A percentile compares a stretch with the other conserved stretches of the same genome.
Conservation (phyloP, 2,888 invertebrate genomes). For the Apoderus coryli region DNA sequence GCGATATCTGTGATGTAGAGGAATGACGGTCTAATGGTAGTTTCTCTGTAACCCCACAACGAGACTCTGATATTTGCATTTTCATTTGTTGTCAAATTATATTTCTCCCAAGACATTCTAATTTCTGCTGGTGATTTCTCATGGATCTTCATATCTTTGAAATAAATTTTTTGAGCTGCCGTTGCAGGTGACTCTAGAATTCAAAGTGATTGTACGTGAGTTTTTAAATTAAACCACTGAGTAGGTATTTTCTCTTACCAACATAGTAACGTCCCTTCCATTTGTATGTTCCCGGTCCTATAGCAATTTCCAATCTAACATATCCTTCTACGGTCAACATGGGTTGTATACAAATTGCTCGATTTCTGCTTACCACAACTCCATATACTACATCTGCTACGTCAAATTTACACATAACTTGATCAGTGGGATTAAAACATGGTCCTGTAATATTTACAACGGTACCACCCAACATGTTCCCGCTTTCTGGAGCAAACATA, state of each 20-base stretch:
- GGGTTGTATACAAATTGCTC: slow-evolving; percentile 84
- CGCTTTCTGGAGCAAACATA: slow-evolving; percentile 87
- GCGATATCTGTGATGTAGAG: slow-evolving; percentile 67
- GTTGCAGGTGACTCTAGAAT: slow-evolving; percentile 72
- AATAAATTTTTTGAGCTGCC: slow-evolving; percentile 73
- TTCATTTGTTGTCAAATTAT: slow-evolving; percentile 69
- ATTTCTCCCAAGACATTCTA: slow-evolving; percentile 68
- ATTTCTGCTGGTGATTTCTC: slow-evolving; percentile 59
- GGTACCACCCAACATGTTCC: slow-evolving; percentile 94
- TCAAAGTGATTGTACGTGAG: not conserved
- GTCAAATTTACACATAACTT: slow-evolving; percentile 74
- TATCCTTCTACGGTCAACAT: slow-evolving; percentile 77
- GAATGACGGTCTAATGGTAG: slow-evolving; percentile 65
- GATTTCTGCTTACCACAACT: slow-evolving; percentile 60
- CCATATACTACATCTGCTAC: slow-evolving; percentile 59
- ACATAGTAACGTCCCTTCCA: slow-evolving; percentile 88
- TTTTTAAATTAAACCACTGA: not conserved
- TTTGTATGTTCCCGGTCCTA: slow-evolving; percentile 68
- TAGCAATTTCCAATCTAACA: slow-evolving; percentile 71
- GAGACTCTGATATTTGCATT: slow-evolving; percentile 68
- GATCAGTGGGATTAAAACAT: slow-evolving; percentile 65
- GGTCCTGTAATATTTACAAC: slow-evolving; percentile 94
- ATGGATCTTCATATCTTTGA: slow-evolving; percentile 57
- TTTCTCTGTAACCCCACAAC: slow-evolving; percentile 81
- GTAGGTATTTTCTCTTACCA: slow-evolving; percentile 46